Evolutionary conservation across 2,888 invertebrate species (phyloP).

Genomic region (Chrysotoxum bicinctum): DNA sequence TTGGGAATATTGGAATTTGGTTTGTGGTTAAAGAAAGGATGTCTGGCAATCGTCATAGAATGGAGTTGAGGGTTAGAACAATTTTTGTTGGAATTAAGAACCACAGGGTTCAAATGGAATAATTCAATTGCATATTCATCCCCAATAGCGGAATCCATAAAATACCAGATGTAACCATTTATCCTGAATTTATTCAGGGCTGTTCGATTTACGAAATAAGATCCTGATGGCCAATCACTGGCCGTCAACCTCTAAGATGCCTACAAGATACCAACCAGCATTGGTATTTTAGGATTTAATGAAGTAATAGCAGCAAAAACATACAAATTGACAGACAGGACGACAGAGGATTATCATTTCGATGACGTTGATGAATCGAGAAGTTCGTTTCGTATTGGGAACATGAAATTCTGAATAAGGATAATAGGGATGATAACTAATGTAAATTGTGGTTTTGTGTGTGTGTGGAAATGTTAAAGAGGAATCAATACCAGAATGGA

Average conservation of each 20-base stretch:
- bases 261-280: neutral
- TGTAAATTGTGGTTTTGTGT: neutral
- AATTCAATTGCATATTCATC: neutral
- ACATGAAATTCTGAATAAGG: neutral
- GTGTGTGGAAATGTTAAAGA: neutral
- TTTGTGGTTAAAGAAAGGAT: neutral
- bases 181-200: neutral
- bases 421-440: neutral
- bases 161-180: neutral
- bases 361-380: neutral
- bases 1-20: neutral
- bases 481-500: constrained; percentile 2
- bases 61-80: neutral
- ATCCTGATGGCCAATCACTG: neutral
- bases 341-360: neutral
- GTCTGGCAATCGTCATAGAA: neutral
- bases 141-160: neutral
- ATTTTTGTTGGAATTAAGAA: neutral
- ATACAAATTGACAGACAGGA: neutral
- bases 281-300: neutral
- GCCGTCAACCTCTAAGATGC: neutral
- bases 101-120: constrained; percentile 1
- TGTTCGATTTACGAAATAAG: neutral
- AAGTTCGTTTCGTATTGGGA: neutral
- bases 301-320: neutral